These are phyloP conservation scores for Atherix ibis DNA, from an alignment of 2,888 invertebrate species.

Conservation along the genomic window DNA sequence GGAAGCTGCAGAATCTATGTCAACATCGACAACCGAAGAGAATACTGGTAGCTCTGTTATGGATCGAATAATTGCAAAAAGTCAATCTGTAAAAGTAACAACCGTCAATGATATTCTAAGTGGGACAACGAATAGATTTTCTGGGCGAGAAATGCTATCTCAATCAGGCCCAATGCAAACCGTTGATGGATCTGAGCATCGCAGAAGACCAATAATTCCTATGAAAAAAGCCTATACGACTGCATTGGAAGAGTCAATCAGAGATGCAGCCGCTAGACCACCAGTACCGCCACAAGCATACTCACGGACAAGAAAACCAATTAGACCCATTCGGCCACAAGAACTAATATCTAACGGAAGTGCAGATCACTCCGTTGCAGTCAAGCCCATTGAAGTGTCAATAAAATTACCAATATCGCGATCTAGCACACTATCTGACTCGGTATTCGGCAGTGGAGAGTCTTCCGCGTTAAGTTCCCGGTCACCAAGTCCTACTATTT, in stretches of 20 bases:
- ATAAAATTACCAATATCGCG: conserved; percentile 17
- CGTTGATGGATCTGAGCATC: no score
- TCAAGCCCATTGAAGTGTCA: conserved; percentile 19
- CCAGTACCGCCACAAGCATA: conserved; percentile 24
- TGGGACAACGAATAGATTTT: no score
- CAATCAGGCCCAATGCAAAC: no score
- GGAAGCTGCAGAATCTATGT: no score
- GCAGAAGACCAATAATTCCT: not conserved
- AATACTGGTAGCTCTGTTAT: no score
- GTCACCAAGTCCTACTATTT: conserved; percentile 39
- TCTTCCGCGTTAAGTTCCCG: conserved; percentile 32
- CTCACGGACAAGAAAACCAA: conserved; percentile 17
- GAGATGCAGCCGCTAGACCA: conserved; percentile 14
- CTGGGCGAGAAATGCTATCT: no score
- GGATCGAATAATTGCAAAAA: no score
- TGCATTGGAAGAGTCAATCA: not conserved
- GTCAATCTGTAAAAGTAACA: no score
- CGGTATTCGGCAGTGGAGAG: conserved; percentile 12
- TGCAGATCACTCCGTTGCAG: no score
- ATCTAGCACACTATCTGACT: not conserved
- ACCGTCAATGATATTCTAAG: no score
- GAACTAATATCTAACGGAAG: not conserved
- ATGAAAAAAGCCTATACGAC: not conserved
- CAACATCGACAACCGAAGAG: no score
- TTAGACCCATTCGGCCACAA: not conserved